phyloP scores from a whole-genome alignment of 1,140 invertebrate genomes.

The Drosophila orena region DNA sequence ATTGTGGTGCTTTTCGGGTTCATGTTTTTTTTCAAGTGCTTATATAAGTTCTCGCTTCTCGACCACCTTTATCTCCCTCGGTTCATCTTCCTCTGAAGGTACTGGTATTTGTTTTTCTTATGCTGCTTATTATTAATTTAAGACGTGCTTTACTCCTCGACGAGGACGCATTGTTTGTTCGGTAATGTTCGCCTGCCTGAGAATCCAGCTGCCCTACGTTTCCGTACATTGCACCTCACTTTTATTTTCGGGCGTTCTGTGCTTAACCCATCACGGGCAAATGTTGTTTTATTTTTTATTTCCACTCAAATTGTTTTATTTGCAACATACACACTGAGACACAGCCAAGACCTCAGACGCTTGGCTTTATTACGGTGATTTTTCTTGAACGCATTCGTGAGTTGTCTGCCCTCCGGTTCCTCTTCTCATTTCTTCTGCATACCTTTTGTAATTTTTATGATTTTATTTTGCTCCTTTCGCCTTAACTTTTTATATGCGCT shows the following conservation, averaged over 20 bases:
- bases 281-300: conserved; percentile 78
- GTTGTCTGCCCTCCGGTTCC: conserved; percentile 45
- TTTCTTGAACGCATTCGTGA: conserved; percentile 78
- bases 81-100: conserved; percentile 11
- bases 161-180: conserved; percentile 63
- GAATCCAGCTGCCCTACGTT: conserved; percentile 22
- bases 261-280: conserved; percentile 50
- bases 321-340: conserved; percentile 39
- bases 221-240: conserved; percentile 72
- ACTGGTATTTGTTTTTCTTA: conserved; percentile 79
- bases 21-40: conserved; percentile 2
- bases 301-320: conserved; percentile 83
- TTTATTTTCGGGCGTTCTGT: conserved; percentile 67
- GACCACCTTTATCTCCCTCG: conserved; percentile 52
- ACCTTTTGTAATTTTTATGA: conserved; percentile 84
- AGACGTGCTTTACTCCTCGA: conserved; percentile 67
- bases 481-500: conserved; percentile 58
- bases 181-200: conserved; percentile 35
- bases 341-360: conserved; percentile 44
- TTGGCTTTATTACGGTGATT: conserved; percentile 80
- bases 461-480: conserved; percentile 63
- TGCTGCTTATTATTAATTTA: conserved; percentile 82
- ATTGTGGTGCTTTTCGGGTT: not conserved
- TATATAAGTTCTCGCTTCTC: conserved; percentile 22
- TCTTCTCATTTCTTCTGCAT: conserved; percentile 37